Evolutionary conservation across 92 coral and sea anemone genomes (phyloP).

Genomic region (Bergia sp.): DNA sequence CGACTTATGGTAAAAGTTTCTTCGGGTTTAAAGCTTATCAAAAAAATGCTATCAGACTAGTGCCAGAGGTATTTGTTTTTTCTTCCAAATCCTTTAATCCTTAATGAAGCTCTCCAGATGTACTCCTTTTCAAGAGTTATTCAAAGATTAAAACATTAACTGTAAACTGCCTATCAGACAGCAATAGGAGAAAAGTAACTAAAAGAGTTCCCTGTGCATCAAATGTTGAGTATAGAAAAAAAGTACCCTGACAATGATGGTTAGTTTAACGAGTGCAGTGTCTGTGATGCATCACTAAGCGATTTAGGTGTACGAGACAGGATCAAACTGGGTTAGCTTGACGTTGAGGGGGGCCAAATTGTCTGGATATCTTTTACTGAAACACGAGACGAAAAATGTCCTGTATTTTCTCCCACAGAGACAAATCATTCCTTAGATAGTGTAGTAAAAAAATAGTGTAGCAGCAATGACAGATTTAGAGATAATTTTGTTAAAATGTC

Average conservation of each 20-base stretch:
- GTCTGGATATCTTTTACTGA: slow-evolving; percentile 5
- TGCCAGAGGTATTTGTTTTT: slow-evolving; percentile 33
- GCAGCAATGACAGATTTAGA: background rate
- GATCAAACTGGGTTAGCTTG: slow-evolving; percentile 2
- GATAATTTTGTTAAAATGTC: no score
- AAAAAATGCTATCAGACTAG: slow-evolving; percentile 24
- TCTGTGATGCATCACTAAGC: slow-evolving; percentile 3
- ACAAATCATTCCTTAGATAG: background rate
- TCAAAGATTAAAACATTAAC: background rate
- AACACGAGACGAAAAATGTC: slow-evolving; percentile 1
- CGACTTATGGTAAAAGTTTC: background rate
- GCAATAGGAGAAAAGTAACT: background rate
- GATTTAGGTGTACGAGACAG: background rate
- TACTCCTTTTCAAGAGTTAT: slow-evolving; percentile 1
- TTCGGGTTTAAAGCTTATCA: slow-evolving; percentile 34
- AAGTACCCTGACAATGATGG: background rate
- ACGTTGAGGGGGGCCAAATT: slow-evolving; percentile 5
- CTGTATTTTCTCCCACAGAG: background rate
- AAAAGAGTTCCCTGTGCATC: background rate
- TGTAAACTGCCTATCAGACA: background rate
- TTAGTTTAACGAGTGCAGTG: background rate
- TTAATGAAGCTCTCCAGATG: slow-evolving; percentile 35
- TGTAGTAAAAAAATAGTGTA: background rate
- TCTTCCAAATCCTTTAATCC: slow-evolving; percentile 31
- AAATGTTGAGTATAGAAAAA: background rate